A percentile compares a stretch with the other conserved stretches of the same genome.
Conservation (phyloP, 1,140 invertebrate genomes). For the Philopotamus ludificatus region DNA sequence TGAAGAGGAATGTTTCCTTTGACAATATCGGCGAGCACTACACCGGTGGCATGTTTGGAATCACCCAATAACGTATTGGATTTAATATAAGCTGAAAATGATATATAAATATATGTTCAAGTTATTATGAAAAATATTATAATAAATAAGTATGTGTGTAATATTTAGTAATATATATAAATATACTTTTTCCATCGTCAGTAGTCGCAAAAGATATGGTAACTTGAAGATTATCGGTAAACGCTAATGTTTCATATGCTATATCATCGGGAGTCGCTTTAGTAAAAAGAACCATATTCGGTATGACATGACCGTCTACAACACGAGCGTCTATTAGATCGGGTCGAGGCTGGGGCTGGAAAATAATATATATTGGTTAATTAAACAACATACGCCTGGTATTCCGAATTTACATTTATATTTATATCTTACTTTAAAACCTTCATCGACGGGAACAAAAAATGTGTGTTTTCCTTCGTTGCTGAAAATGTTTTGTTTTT, state of each 20-base stretch:
- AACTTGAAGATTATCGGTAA: slow-evolving; percentile 79
- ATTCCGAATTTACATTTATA: neutral
- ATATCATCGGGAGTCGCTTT: slow-evolving; percentile 68
- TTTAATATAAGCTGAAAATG: slow-evolving; percentile 77
- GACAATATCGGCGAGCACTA: slow-evolving; percentile 82
- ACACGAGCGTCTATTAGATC: slow-evolving; percentile 78
- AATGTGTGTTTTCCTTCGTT: slow-evolving; percentile 79
- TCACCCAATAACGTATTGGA: slow-evolving; percentile 82
- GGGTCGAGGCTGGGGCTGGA: slow-evolving; percentile 62
- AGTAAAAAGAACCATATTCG: slow-evolving; percentile 82
- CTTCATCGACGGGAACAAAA: slow-evolving; percentile 87
- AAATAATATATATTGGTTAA: slow-evolving; percentile 25
- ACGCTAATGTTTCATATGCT: slow-evolving; percentile 75
- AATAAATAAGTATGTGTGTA: neutral
- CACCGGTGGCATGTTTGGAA: slow-evolving; percentile 71
- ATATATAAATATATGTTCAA: slow-evolving; percentile 38
- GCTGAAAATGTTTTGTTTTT: slow-evolving; percentile 73
- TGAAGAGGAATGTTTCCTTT: slow-evolving; percentile 89
- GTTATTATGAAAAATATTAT: slow-evolving; percentile 37
- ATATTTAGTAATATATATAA: slow-evolving; percentile 1
- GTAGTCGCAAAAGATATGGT: slow-evolving; percentile 70
- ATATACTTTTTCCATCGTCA: slow-evolving; percentile 52
- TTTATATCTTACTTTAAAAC: slow-evolving; percentile 68
- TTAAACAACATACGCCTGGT: neutral
- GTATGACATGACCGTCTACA: slow-evolving; percentile 88